Conservation (phyloP, 92 coral and sea anemone genomes). For the Ricordea florida region DNA sequence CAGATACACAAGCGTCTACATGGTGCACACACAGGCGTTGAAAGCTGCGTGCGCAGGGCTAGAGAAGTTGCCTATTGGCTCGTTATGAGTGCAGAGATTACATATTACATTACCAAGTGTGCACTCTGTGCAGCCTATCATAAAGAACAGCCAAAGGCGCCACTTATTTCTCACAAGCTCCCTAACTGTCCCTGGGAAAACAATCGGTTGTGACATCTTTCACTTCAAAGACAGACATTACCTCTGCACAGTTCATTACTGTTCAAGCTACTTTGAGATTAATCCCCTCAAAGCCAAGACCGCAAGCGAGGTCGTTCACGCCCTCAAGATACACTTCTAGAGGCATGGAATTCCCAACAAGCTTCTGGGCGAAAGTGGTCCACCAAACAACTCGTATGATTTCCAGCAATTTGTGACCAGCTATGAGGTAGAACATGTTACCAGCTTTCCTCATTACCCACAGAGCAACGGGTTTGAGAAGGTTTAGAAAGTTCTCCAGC, state of each 20-base stretch:
- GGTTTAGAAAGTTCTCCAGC: not conserved
- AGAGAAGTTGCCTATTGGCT: not conserved
- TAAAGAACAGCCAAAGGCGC: constrained; percentile 3
- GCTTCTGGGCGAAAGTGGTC: not conserved
- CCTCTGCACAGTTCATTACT: not conserved
- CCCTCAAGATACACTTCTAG: too few species aligned
- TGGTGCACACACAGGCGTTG: not conserved
- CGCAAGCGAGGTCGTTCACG: not conserved
- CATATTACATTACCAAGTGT: not conserved
- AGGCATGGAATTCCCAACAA: too few species aligned
- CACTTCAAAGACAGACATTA: not conserved
- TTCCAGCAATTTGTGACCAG: too few species aligned
- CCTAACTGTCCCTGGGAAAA: constrained; percentile 22
- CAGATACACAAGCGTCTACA: not conserved
- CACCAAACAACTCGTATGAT: not conserved
- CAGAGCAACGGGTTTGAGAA: too few species aligned
- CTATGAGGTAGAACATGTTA: too few species aligned
- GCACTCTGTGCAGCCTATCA: not conserved
- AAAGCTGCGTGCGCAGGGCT: not conserved
- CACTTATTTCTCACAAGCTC: constrained; percentile 12
- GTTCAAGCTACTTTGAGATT: constrained; percentile 30
- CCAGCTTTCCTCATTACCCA: too few species aligned
- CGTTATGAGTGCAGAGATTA: not conserved
- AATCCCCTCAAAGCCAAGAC: not conserved
- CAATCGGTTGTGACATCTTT: not conserved